Conservation (phyloP, 1,140 invertebrate genomes). For the Hestina assimilis region DNA sequence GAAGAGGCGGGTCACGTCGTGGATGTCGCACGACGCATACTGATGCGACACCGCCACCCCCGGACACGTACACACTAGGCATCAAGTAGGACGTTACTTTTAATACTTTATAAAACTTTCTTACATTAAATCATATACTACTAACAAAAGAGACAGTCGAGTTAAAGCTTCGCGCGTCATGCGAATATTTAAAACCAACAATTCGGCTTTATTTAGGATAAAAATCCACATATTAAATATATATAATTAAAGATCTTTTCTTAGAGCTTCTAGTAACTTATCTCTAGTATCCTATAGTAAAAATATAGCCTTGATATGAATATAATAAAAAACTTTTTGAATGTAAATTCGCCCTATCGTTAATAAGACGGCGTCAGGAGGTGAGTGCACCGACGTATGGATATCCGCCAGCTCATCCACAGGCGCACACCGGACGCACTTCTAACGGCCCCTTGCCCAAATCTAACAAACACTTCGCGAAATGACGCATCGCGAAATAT, state of each 20-base stretch:
- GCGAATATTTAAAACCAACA: too few species aligned
- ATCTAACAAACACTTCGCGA: conserved; percentile 25
- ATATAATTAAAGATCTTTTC: too few species aligned
- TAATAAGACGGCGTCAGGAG: background rate
- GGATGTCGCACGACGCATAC: conserved; percentile 49
- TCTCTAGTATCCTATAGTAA: too few species aligned
- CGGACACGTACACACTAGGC: conserved; percentile 10
- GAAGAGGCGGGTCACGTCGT: conserved; percentile 58
- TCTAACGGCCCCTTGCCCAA: conserved; percentile 38
- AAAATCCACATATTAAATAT: too few species aligned
- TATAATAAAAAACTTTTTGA: background rate
- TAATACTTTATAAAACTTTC: background rate
- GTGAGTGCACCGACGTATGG: conserved; percentile 19
- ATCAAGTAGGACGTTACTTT: conserved; percentile 5
- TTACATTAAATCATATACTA: background rate
- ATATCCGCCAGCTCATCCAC: conserved; percentile 36
- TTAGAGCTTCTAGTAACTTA: too few species aligned
- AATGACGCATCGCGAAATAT: conserved; percentile 28
- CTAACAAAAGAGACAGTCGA: too few species aligned
- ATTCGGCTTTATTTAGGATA: too few species aligned
- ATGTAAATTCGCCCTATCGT: background rate
- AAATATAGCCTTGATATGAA: background rate
- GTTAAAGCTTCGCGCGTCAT: too few species aligned
- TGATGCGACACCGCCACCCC: conserved; percentile 39
- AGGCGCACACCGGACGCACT: conserved; percentile 20